phyloP scores from a whole-genome alignment of 2,113 vertebrate genomes.

The Phainopepla nitens region DNA sequence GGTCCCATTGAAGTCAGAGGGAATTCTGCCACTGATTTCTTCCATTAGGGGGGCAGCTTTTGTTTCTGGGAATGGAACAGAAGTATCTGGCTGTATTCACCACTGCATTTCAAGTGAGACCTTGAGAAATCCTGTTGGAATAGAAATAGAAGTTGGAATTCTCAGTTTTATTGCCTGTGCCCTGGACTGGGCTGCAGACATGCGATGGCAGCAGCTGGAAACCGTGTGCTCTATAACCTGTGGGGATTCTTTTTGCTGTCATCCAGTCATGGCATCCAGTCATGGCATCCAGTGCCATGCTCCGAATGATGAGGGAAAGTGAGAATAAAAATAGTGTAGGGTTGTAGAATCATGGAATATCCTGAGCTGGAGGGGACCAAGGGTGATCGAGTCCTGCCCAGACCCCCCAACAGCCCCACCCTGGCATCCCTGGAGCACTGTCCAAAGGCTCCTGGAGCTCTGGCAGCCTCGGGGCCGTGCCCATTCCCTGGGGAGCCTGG shows the following conservation, averaged over 20 bases:
- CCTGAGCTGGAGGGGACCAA: neutral
- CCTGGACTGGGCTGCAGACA: neutral
- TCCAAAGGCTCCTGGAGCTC: neutral
- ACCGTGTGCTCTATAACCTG: neutral
- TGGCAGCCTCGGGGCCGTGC: neutral
- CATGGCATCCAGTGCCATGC: neutral
- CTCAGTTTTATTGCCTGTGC: neutral
- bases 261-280: no score
- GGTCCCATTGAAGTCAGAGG: neutral
- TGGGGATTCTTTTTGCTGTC: neutral
- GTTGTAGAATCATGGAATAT: neutral
- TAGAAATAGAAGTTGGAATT: neutral
- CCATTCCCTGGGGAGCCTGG: neutral
- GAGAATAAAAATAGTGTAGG: neutral
- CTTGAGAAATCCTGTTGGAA: neutral
- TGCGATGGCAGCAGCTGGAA: neutral
- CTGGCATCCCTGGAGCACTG: neutral
- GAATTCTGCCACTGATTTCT: neutral
- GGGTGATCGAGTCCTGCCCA: neutral
- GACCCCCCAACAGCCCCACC: neutral
- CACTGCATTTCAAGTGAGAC: neutral
- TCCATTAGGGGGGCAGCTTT: neutral
- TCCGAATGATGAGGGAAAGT: neutral
- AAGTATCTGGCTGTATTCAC: neutral
- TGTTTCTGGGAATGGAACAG: neutral